A percentile compares a stretch with the other conserved stretches of the same genome.
phyloP scores from a whole-genome alignment of 2,888 invertebrate genomes.

The Nemurella pictetii region DNA sequence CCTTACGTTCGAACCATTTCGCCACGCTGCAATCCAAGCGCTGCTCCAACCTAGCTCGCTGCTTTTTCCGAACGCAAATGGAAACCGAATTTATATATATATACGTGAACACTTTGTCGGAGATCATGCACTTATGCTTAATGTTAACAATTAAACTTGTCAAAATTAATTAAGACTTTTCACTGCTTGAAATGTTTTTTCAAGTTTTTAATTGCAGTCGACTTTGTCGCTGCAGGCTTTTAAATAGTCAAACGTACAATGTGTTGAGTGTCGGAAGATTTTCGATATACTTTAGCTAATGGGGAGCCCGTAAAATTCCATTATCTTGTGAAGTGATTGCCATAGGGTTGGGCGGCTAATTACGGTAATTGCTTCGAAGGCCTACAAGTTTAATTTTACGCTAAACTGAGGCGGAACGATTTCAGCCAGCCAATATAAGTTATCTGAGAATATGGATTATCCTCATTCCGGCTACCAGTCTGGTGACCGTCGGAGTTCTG shows the following conservation, averaged over 20 bases:
- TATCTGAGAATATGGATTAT: not conserved
- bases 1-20: not conserved
- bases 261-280: constrained; percentile 3
- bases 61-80: not conserved
- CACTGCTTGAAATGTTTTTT: not conserved
- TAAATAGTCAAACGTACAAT: not conserved
- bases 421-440: constrained; percentile 9
- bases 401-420: not conserved
- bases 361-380: constrained; percentile 13
- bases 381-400: constrained; percentile 17
- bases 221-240: not conserved
- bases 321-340: constrained; percentile 27
- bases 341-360: constrained; percentile 18
- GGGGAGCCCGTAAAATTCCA: constrained; percentile 26
- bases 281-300: constrained; percentile 30
- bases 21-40: not conserved
- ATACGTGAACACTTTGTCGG: not conserved
- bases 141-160: not conserved
- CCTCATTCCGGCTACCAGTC: not conserved
- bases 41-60: not conserved
- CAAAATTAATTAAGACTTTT: not conserved
- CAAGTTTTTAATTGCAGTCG: constrained; percentile 4
- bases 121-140: not conserved
- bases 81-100: not conserved
- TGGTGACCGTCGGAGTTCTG: not conserved